phyloP scores from a whole-genome alignment of 2,888 invertebrate species.

The Agriopis aurantiaria region DNA sequence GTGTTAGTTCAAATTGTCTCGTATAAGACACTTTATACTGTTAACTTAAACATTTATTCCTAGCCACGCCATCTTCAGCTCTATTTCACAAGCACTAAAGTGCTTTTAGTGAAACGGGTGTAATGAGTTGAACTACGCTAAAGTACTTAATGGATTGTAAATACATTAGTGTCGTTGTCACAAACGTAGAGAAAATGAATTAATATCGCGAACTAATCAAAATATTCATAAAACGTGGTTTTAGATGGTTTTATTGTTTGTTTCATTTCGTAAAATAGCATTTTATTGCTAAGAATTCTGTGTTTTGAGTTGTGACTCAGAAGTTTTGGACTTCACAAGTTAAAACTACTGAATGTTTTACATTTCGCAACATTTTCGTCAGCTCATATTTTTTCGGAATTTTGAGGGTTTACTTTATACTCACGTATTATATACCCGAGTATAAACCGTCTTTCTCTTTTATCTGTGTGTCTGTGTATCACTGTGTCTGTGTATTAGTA shows the following conservation, averaged over 20 bases:
- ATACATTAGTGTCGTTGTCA: slow-evolving; percentile 57
- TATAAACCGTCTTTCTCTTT: no score
- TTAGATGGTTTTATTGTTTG: slow-evolving; percentile 7
- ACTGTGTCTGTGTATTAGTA: no score
- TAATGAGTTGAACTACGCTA: slow-evolving; percentile 32
- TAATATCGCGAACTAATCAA: slow-evolving; percentile 49
- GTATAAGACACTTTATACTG: slow-evolving; percentile 51
- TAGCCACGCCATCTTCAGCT: slow-evolving; percentile 36
- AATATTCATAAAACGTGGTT: slow-evolving; percentile 22
- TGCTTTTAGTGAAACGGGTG: slow-evolving; percentile 27
- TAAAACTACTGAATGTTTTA: no score
- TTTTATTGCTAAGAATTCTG: background rate
- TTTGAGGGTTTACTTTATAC: no score
- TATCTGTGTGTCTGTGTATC: no score
- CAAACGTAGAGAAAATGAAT: slow-evolving; percentile 55
- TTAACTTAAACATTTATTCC: slow-evolving; percentile 48
- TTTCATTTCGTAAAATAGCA: slow-evolving; percentile 5
- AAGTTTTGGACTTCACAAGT: background rate
- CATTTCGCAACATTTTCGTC: background rate
- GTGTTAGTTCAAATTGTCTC: slow-evolving; percentile 62
- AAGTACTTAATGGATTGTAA: slow-evolving; percentile 59
- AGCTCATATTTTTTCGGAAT: background rate
- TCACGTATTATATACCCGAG: no score
- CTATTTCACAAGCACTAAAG: slow-evolving; percentile 28
- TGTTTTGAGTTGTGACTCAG: background rate